Evolutionary conservation across 2,888 invertebrate species (phyloP).

Genomic region (Galeopsomyia nigrocyanea): DNA sequence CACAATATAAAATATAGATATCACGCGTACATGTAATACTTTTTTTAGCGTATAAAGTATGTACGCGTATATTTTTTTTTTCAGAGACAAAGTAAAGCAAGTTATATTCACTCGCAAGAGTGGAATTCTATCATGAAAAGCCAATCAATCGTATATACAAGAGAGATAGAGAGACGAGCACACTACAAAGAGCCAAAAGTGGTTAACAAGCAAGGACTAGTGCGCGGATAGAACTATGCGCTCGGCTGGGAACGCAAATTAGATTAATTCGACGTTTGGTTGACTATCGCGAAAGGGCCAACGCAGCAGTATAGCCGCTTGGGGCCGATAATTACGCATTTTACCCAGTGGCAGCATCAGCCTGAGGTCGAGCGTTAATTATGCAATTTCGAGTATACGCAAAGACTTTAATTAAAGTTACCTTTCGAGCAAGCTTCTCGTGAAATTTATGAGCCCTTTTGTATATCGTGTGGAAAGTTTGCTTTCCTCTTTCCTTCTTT

Average conservation of each 20-base stretch:
- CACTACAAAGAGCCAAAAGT: too few relatives aligned
- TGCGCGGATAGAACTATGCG: background rate
- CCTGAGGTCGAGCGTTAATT: slow-evolving; percentile 24
- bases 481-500: slow-evolving; percentile 1
- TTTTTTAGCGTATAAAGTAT: too few relatives aligned
- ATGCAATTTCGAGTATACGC: slow-evolving; percentile 27
- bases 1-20: too few relatives aligned
- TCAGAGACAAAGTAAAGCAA: too few relatives aligned
- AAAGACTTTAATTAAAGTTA: slow-evolving; percentile 36
- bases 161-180: too few relatives aligned
- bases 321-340: slow-evolving; percentile 40
- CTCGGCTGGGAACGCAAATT: slow-evolving; percentile 15
- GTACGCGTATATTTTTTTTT: too few relatives aligned
- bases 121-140: too few relatives aligned
- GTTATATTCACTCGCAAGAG: too few relatives aligned
- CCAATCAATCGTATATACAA: too few relatives aligned
- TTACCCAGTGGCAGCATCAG: slow-evolving; percentile 20
- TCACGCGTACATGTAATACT: too few relatives aligned
- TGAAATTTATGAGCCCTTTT: slow-evolving; percentile 17
- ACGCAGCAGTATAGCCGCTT: background rate
- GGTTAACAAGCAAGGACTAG: too few relatives aligned
- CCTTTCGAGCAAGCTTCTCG: background rate
- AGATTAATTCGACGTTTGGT: slow-evolving; percentile 36
- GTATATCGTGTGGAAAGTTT: slow-evolving; percentile 12
- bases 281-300: background rate